Base-by-base conservation (phyloP, 2,888 invertebrate species). In the Embidobia sp. region DNA sequence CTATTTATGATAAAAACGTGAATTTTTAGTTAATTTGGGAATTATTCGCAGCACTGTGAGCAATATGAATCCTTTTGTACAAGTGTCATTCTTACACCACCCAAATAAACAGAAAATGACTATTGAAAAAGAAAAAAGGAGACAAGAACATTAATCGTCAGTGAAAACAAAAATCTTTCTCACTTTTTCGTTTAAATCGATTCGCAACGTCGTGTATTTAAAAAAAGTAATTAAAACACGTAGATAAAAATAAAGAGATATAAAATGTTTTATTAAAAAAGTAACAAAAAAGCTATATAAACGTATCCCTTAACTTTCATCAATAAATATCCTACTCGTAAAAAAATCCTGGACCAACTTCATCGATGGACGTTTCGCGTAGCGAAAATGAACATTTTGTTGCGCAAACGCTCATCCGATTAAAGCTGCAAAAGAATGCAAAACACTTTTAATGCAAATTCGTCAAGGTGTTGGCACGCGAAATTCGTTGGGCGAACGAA, bases 81-180 rank as follows among this genome's bases (percentile, higher is more conserved):
- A n/a, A 16, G 40, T 10, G 11, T 10, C 22, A 35, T 53, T 53
- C 51, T 53, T 53, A 53, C 51, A 26, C 35, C 49, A 49, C 33
- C 0, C 18, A 49, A 19, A 33, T 10, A 6, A 19, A n/a, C 29
- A n/a, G n/a, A 29, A 29, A 29, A 29, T 29, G 4, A 22, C 22
- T 29, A 4, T n/a, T 7, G 29, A 4, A 29, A n/a, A 29, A 29
- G n/a, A n/a, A n/a, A n/a, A n/a, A n/a, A n/a, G n/a, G n/a, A n/a
- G n/a, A n/a, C n/a, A n/a, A n/a, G n/a, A n/a, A n/a, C n/a, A n/a
- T n/a, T n/a, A n/a, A n/a, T n/a, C n/a, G n/a, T n/a, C n/a, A n/a
- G n/a, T n/a, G 6, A 22, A 22, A 22, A 6, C 22, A 4, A 6
- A 22, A 22, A 22, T 4, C 22, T 22, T 22, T 22, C 4, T 22